Evolutionary conservation across 2,888 invertebrate species (phyloP), one percentile per base, ranked within the genome.

Genomic region (Drosophila aldrichi): DNA sequence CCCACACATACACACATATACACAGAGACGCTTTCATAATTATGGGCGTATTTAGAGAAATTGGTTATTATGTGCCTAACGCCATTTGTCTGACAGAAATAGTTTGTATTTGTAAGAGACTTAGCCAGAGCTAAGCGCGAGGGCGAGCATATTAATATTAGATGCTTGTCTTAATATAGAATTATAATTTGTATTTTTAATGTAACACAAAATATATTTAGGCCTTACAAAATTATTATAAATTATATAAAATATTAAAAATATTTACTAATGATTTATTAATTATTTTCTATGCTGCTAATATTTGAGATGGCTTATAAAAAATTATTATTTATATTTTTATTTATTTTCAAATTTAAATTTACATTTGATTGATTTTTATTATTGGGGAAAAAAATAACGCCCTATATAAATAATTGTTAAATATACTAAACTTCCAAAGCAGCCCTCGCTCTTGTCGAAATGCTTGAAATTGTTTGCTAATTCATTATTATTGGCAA

Each of bases 21-120:
- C 18, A 20, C 14, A 46, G 20, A 59, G 43, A 20, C 20, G 34
- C 83, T 73, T 63, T 90, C 87, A 88, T 88, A 88, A 90, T 90
- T 90, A 90, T 90, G 89, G 77, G 58, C 73, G 91, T 90, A 88
- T 88, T 90, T 87, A 77, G 74, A 77, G 81, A 90, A 88, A 88
- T 88, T 88, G 90, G 91, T 90, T 88, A 88, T 90, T 88, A 90
- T 86, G 88, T 90, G 91, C 89, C 87, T 90, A 86, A 81, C 89
- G 88, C 88, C 86, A 89, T 86, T 90, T 86, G 88, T 84, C 88
- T 74, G 79, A 84, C 89, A 70, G 66, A 85, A 85, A 88, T 83
- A 89, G 83, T 89, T 88, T 89, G 62, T 84, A 75, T 64, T 75
- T 66, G 58, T 52, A n/a, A 43, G 38, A 55, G 48, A 10, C 38